These are phyloP conservation scores for Cheilosia pagana DNA, from an alignment of 2,888 invertebrate genomes.

Conservation along the genomic window DNA sequence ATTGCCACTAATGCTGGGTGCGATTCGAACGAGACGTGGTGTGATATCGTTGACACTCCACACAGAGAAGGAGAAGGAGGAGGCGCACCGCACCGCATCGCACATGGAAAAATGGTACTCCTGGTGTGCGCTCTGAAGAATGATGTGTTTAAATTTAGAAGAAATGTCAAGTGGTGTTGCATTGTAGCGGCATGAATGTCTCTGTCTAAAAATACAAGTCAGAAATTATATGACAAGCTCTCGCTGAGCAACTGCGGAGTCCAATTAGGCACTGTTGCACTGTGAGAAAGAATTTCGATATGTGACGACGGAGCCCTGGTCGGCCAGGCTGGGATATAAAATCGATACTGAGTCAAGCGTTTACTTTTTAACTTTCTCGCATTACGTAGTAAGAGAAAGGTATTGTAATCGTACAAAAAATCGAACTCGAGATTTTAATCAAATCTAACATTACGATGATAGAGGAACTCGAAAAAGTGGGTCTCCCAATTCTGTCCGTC, in stretches of 20 bases:
- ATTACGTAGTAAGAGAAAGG: too few relatives aligned
- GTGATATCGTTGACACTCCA: conserved; percentile 50
- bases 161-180: conserved; percentile 63
- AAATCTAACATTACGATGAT: too few relatives aligned
- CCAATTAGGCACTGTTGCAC: conserved; percentile 56
- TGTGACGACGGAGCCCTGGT: neutral
- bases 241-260: conserved; percentile 21
- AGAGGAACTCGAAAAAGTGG: too few relatives aligned
- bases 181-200: conserved; percentile 55
- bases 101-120: neutral
- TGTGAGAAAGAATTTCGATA: conserved; percentile 50
- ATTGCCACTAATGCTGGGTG: conserved; percentile 63
- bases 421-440: too few relatives aligned
- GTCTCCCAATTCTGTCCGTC: too few relatives aligned
- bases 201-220: conserved; percentile 66
- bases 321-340: too few relatives aligned
- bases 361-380: too few relatives aligned
- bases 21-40: conserved; percentile 37
- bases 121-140: conserved; percentile 10
- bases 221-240: conserved; percentile 63
- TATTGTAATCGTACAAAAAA: too few relatives aligned
- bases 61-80: neutral
- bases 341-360: too few relatives aligned
- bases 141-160: conserved; percentile 61
- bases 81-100: neutral